Percentiles rank a stretch among this genome's conserved stretches.
Evolutionary conservation across 2,113 vertebrate genomes (phyloP).

Genomic region (Piprites chloris): DNA sequence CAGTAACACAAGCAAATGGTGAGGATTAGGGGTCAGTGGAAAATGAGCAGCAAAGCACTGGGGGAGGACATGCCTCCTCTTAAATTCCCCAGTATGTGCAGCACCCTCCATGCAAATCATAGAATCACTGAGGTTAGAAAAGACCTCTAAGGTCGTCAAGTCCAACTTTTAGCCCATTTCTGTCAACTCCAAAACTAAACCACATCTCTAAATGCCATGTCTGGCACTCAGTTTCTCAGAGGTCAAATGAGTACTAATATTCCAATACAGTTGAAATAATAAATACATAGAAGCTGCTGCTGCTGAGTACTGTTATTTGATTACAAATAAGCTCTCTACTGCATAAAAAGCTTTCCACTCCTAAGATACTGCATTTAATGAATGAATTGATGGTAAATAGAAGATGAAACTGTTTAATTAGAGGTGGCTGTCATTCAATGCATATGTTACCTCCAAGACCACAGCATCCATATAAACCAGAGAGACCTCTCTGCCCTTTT

Average conservation of each 20-base stretch:
- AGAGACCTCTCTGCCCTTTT: slow-evolving; percentile 49
- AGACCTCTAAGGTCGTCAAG: neutral
- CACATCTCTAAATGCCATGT: neutral
- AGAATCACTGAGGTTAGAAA: neutral
- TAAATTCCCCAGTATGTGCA: neutral
- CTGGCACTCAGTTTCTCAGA: neutral
- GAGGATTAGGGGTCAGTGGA: neutral
- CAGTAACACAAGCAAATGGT: neutral
- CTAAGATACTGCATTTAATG: neutral
- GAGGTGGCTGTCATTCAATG: neutral
- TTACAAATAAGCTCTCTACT: neutral
- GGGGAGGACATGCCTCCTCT: neutral
- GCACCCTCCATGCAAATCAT: neutral
- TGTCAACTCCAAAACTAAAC: neutral
- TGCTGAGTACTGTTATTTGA: neutral
- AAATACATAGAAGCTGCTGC: neutral
- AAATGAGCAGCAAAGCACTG: neutral
- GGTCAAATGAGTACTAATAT: neutral
- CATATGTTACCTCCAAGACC: slow-evolving; percentile 49
- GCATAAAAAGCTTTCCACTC: neutral
- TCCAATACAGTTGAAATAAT: neutral
- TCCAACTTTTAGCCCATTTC: neutral
- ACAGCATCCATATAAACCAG: slow-evolving; percentile 66
- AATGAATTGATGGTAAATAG: neutral
- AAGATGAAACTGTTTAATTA: neutral